Conservation (phyloP, 2,113 vertebrate genomes). For the Periophthalmodon schlosseri region DNA sequence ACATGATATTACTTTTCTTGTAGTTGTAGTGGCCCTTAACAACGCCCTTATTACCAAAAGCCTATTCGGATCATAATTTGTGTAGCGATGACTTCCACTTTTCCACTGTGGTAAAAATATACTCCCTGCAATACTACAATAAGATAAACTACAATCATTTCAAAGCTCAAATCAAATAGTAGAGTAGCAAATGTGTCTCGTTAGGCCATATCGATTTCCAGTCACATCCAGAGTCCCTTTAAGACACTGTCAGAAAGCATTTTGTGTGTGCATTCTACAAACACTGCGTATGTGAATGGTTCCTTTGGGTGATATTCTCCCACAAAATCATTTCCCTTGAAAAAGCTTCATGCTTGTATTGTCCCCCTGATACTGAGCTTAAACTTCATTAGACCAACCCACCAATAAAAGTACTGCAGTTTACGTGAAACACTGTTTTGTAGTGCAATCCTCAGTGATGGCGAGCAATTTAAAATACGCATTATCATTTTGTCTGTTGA, state of each 20-base stretch:
- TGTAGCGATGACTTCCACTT: background rate
- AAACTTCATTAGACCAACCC: background rate
- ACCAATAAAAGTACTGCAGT: background rate
- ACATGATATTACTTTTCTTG: too few relatives aligned
- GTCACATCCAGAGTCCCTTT: conserved; percentile 6
- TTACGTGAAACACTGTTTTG: background rate
- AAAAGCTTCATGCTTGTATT: background rate
- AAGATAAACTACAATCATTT: background rate
- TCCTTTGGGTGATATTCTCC: conserved; percentile 21
- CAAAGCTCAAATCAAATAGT: background rate
- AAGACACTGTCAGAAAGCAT: conserved; percentile 25
- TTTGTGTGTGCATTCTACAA: background rate
- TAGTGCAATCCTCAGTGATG: background rate
- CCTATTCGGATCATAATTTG: too few relatives aligned
- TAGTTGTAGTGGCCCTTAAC: too few relatives aligned
- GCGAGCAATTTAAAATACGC: background rate
- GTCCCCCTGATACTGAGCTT: background rate
- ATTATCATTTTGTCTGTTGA: background rate
- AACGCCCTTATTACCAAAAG: too few relatives aligned
- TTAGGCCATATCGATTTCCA: conserved; percentile 42
- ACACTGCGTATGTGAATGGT: conserved; percentile 12
- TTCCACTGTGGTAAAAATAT: background rate
- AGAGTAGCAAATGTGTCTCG: conserved; percentile 1
- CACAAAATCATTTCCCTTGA: conserved; percentile 25
- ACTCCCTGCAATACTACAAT: background rate